phyloP scores from a whole-genome alignment of 2,888 invertebrate species.

The Nomada fabriciana region DNA sequence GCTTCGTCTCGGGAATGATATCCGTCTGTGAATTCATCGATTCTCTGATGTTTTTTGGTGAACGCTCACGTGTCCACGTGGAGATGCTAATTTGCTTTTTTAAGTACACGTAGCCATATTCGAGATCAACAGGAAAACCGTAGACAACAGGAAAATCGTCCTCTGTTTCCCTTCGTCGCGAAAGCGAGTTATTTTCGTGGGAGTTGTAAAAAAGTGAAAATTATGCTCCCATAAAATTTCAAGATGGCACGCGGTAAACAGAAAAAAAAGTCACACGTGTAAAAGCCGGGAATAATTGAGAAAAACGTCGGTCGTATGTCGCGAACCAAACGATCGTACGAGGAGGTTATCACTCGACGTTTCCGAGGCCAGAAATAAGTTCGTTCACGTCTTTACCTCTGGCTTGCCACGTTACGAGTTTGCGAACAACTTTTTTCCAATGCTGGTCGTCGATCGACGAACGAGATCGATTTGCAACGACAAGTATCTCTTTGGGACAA shows the following conservation, averaged over 20 bases:
- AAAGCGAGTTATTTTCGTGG: slow-evolving; percentile 19
- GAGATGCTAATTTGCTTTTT: background rate
- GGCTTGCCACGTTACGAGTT: slow-evolving; percentile 34
- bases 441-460: slow-evolving; percentile 3
- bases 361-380: slow-evolving; percentile 47
- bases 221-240: slow-evolving; percentile 25
- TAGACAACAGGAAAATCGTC: background rate
- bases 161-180: slow-evolving; percentile 5
- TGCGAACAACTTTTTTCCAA: slow-evolving; percentile 21
- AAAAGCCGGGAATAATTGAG: slow-evolving; percentile 40
- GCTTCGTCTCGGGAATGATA: too few species aligned
- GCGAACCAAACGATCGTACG: slow-evolving; percentile 28
- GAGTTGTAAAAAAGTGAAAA: slow-evolving; percentile 22
- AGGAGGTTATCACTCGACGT: slow-evolving; percentile 42
- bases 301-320: slow-evolving; percentile 36
- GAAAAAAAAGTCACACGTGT: background rate
- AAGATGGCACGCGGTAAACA: background rate
- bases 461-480: slow-evolving; percentile 3
- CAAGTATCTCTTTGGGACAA: background rate
- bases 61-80: too few species aligned
- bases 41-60: too few species aligned
- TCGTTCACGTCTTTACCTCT: slow-evolving; percentile 40
- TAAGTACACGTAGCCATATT: background rate
- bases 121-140: background rate
- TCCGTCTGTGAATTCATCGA: too few species aligned